These are phyloP conservation scores for Syrista parreyssii DNA, from an alignment of 2,888 invertebrate species.

Conservation along the genomic window DNA sequence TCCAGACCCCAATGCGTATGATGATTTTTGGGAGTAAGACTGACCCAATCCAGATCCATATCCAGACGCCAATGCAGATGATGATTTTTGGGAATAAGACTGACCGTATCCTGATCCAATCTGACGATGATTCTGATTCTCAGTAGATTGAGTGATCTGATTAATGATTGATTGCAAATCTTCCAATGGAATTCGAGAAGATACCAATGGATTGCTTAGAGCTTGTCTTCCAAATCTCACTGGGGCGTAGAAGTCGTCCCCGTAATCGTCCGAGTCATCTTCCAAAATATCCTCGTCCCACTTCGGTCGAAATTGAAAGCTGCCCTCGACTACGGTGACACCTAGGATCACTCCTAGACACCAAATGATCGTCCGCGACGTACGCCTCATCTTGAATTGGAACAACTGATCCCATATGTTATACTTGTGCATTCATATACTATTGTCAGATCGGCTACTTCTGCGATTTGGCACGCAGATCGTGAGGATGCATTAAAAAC, in stretches of 20 bases:
- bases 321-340: neutral
- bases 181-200: neutral
- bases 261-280: neutral
- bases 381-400: neutral
- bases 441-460: constrained; percentile 8
- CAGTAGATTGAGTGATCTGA: neutral
- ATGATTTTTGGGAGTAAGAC: neutral
- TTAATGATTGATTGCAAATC: neutral
- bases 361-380: neutral
- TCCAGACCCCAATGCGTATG: neutral
- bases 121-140: neutral
- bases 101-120: neutral
- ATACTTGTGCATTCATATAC: constrained; percentile 28
- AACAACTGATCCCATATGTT: neutral
- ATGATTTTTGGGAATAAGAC: neutral
- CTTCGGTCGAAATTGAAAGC: neutral
- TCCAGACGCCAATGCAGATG: neutral
- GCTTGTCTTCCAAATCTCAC: neutral
- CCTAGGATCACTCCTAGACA: neutral
- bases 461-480: constrained; percentile 31
- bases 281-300: neutral
- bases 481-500: constrained; percentile 25
- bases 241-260: neutral
- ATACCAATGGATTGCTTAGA: neutral
- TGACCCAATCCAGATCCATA: neutral